Conservation (phyloP, 2,797 vertebrate genomes). For the Chiloscyllium punctatum region DNA sequence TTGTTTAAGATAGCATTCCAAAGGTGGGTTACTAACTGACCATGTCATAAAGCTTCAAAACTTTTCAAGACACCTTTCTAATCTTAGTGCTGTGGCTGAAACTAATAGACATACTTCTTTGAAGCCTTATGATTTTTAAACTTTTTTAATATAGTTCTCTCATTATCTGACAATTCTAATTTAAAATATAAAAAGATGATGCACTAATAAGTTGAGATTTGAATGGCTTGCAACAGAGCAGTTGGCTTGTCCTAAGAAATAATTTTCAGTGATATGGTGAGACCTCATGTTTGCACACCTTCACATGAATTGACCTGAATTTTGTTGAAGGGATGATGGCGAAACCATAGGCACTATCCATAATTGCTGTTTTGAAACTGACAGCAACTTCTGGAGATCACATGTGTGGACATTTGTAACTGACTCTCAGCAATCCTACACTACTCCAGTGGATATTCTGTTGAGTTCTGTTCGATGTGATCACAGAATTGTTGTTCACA, state of each 20-base stretch:
- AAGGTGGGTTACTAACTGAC: not conserved
- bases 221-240: not conserved
- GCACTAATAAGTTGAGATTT: not conserved
- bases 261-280: not conserved
- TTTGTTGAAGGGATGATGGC: not conserved
- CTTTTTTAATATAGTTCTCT: not conserved
- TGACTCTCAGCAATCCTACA: too few species aligned
- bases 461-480: too few species aligned
- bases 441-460: too few species aligned
- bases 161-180: not conserved
- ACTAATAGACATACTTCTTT: not conserved
- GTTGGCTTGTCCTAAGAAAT: not conserved
- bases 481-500: too few species aligned
- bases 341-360: not conserved
- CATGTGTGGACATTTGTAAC: too few species aligned
- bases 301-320: not conserved
- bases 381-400: too few species aligned
- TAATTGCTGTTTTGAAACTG: too few species aligned
- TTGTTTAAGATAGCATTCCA: not conserved
- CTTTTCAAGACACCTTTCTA: not conserved
- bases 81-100: not conserved
- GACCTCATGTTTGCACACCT: not conserved
- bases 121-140: not conserved
- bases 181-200: not conserved
- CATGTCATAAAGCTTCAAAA: not conserved